Evolutionary conservation across 2,113 vertebrate species (phyloP).

Genomic region (Mustelus asterias): DNA sequence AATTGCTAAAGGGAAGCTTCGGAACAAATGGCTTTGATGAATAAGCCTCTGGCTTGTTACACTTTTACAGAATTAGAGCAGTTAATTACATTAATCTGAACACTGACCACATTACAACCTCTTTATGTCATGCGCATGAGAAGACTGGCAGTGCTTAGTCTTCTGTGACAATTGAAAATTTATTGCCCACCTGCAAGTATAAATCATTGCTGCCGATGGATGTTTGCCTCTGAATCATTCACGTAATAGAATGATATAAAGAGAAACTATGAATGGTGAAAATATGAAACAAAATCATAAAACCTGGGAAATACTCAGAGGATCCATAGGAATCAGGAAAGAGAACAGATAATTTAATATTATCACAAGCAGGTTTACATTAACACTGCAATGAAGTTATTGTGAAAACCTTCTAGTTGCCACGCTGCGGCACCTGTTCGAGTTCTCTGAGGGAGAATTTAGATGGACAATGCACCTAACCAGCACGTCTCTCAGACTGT

Average conservation of each 20-base stretch:
- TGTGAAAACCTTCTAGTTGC: no score
- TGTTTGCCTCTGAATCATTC: background rate
- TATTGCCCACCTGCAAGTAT: background rate
- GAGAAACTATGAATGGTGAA: background rate
- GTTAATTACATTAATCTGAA: constrained; percentile 34
- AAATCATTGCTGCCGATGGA: background rate
- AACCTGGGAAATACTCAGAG: background rate
- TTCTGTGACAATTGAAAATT: background rate
- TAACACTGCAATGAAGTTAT: no score
- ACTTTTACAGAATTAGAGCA: constrained; percentile 32
- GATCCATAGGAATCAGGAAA: background rate
- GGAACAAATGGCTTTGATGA: constrained; percentile 31
- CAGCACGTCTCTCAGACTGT: no score
- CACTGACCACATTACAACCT: constrained; percentile 23
- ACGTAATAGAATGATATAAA: background rate
- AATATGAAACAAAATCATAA: background rate
- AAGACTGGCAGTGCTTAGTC: background rate
- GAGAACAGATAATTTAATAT: background rate
- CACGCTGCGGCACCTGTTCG: no score
- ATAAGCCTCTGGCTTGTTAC: constrained; percentile 7
- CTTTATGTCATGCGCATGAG: constrained; percentile 1
- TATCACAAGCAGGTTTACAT: no score
- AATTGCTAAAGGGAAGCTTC: constrained; percentile 28
- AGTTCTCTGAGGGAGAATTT: no score
- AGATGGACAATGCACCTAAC: no score